Evolutionary conservation across 2,797 vertebrate species (phyloP).

Genomic region (Anniella stebbinsi): DNA sequence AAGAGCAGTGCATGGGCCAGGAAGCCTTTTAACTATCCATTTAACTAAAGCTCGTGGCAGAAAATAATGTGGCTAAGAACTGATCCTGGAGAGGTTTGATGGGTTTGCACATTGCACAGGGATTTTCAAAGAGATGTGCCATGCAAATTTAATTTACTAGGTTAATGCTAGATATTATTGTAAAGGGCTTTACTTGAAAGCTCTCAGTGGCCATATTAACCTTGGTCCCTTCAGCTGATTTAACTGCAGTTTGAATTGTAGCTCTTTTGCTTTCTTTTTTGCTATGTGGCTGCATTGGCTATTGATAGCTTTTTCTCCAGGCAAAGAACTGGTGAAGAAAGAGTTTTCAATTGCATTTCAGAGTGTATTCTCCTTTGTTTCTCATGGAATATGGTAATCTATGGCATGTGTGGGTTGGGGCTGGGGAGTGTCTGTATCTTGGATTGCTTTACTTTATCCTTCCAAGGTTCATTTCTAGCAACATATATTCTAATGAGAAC

Average conservation of each 20-base stretch:
- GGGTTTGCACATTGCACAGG: slow-evolving; percentile 38
- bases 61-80: slow-evolving; percentile 39
- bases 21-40: slow-evolving; percentile 40
- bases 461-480: background rate
- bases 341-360: background rate
- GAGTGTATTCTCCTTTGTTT: background rate
- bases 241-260: slow-evolving; percentile 40
- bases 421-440: background rate
- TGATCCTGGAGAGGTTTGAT: slow-evolving; percentile 42
- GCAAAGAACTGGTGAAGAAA: background rate
- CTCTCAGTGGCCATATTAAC: slow-evolving; percentile 48
- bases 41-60: slow-evolving; percentile 41
- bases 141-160: slow-evolving; percentile 51
- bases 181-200: slow-evolving; percentile 46
- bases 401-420: background rate
- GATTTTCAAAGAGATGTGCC: slow-evolving; percentile 41
- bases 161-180: slow-evolving; percentile 48
- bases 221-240: slow-evolving; percentile 42
- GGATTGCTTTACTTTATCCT: background rate
- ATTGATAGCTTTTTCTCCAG: slow-evolving; percentile 11
- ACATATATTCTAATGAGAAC: background rate
- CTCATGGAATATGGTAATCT: background rate
- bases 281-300: background rate
- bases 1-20: slow-evolving; percentile 8
- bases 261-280: background rate